Base-by-base conservation (phyloP, 2,888 invertebrate genomes). In the Corbicula japonica region DNA sequence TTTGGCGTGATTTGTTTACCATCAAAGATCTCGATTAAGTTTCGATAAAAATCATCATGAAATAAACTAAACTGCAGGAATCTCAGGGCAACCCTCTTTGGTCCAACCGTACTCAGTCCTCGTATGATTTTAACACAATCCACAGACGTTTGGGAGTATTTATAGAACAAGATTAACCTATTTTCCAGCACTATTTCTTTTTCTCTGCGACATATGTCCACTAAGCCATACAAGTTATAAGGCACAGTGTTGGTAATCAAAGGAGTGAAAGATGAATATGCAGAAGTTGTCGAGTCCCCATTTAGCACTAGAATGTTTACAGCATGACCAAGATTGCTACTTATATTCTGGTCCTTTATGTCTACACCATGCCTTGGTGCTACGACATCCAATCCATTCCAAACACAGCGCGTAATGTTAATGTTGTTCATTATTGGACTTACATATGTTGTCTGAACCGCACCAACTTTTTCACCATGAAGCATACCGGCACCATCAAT, bases 41-140 rank as follows among this genome's bases (percentile, higher is more conserved):
- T 92, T 96, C 96, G 87, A 52, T 91, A 21, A 97, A 93, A 92
- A 46, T 90, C 90, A 70, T 93, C 93, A 60, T 92, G 87, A 76
- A 88, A 93, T 50, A 93, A 73, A 75, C 92, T 92, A 52, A 93
- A 79, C 81, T 93, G 93, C 4, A 92, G 86, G 73, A 93, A 92
- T 41, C 92, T 95, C 89, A 99, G 97, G 10, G 98, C 98, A 88
- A 99, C 95, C 18, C 96, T 97, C 91, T 98, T 98, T 0, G 97
- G 96, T 80, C 96, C 95, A 90, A 96, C 79, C 32, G 65, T 97
- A 76, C 96, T 96, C 18, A 32, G 12, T 79, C 98, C 81, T 97
- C 71, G 96, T 92, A 99, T 98, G 86, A 99, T 98, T 94, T 99
- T 99, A 0, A 99, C 97, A 92, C 99, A 99, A 92, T 99, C 99